Evolutionary conservation across 2,888 invertebrate genomes (phyloP), one percentile per base, ranked within the genome.

Genomic region (Cistogaster globosa): DNA sequence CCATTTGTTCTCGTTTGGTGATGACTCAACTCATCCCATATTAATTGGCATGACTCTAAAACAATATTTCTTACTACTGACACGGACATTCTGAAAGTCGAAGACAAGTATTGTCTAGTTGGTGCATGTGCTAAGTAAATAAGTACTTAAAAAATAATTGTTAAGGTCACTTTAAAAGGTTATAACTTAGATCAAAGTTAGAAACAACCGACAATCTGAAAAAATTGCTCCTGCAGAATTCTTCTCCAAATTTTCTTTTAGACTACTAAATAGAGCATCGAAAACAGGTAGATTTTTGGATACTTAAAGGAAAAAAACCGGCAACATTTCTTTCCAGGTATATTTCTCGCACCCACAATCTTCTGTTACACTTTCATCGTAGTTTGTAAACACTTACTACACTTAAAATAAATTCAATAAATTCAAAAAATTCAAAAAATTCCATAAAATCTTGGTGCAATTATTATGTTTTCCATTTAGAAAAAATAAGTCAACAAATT

Each of bases 41-140:
- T 51, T 18, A 51, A 12, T 51, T 51, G 51, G 51, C 51, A 51
- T 12, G 51, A 18, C 51, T 51, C 51, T 14, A 51, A 18, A 51
- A 51, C n/a, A 5, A 51, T 51, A 51, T 51, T 51, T 51, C 51
- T 51, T 51, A 51, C 14, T n/a, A 51, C 51, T 18, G 51, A 51
- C 14, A n/a, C 51, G 51, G 18, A 51, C 51, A 51, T 51, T 18
- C 51, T 51, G 4, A 51, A 51, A 9, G 18, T 51, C 51, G 9
- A 51, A 18, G 51, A 51, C 2, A 51, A 14, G 18, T 51, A 51
- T 18, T 51, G 18, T 14, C 51, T 51, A 18, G 20, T 22, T 9
- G 55, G 55, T 4, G 2, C 22, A 55, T 55, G 55, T 9, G 45
- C 9, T 45, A 55, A 22, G 12, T 22, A 55, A 55, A 22, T 5